Conservation (phyloP, 2,797 vertebrate species). For the Alexandromys oeconomus region DNA sequence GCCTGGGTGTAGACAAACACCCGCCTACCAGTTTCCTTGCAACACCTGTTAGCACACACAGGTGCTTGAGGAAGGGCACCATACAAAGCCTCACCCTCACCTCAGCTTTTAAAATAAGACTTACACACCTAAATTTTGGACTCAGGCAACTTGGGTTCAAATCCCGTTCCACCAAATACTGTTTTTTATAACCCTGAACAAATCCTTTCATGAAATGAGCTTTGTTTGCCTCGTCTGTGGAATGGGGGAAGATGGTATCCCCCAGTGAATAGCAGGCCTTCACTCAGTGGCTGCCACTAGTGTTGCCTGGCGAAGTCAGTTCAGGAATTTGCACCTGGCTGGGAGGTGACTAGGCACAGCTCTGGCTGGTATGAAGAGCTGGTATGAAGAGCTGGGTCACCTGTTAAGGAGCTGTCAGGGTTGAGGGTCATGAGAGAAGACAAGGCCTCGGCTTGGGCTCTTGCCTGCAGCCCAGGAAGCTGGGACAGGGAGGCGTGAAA, state of each 20-base stretch:
- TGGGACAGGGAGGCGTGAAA: not conserved
- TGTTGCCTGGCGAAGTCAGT: not conserved
- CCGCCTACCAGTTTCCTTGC: conserved; percentile 70
- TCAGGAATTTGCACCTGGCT: conserved; percentile 16
- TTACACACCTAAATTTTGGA: conserved; percentile 21
- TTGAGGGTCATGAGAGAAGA: not conserved
- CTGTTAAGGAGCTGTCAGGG: not conserved
- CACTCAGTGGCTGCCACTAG: not conserved
- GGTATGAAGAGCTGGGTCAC: not conserved
- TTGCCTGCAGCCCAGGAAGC: conserved; percentile 18
- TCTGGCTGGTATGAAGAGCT: not conserved
- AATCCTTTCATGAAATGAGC: not conserved
- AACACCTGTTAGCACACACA: conserved; percentile 46
- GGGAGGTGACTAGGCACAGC: not conserved
- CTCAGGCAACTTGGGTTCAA: conserved; percentile 49
- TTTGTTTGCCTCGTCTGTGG: not conserved
- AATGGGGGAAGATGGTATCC: not conserved
- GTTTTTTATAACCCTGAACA: not conserved
- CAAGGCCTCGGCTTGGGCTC: not conserved
- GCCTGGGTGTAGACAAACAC: conserved; percentile 65
- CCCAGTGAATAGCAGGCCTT: not conserved
- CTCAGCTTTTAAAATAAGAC: conserved; percentile 46
- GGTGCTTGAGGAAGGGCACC: conserved; percentile 48
- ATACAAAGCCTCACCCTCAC: conserved; percentile 64
- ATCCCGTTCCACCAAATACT: not conserved